Percentiles rank a stretch among this genome's conserved stretches.
Evolutionary conservation across 2,797 vertebrate species (phyloP).

Genomic region (Anabas testudineus): DNA sequence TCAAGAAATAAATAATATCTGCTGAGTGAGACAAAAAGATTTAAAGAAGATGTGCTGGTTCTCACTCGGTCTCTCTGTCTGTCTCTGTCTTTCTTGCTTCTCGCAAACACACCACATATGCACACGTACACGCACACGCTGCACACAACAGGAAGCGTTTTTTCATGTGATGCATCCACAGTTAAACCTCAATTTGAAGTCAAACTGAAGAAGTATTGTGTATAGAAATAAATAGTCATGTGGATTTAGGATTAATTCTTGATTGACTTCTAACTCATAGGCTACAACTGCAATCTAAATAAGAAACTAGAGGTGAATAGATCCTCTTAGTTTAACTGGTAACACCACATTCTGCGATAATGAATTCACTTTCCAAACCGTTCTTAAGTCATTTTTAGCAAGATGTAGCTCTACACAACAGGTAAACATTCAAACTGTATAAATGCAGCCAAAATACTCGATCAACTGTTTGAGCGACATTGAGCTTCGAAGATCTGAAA

Average conservation of each 20-base stretch:
- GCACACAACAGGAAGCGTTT: slow-evolving; percentile 60
- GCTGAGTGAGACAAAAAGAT: not conserved
- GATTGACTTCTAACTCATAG: fast-evolving
- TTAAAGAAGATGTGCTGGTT: fast-evolving
- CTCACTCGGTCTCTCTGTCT: slow-evolving; percentile 8
- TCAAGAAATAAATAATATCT: not conserved
- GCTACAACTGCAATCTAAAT: fast-evolving
- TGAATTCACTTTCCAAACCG: no score
- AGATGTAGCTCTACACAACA: no score
- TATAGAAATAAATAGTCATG: not conserved
- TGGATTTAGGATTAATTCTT: not conserved
- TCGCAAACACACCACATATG: slow-evolving; percentile 18
- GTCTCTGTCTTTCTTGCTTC: slow-evolving; percentile 11
- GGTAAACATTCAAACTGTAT: no score
- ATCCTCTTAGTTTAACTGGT: not conserved
- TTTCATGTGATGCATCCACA: slow-evolving; percentile 38
- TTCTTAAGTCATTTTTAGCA: no score
- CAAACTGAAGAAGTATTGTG: not conserved
- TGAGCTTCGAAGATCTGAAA: no score
- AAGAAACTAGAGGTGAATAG: not conserved
- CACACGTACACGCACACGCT: slow-evolving; percentile 30
- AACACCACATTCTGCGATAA: no score
- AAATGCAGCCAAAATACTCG: no score
- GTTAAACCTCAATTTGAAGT: slow-evolving; percentile 54
- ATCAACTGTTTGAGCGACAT: no score